Evolutionary conservation across 2,888 invertebrate genomes (phyloP), one percentile per base, ranked within the genome.

Genomic region (Acrobasis repandana): DNA sequence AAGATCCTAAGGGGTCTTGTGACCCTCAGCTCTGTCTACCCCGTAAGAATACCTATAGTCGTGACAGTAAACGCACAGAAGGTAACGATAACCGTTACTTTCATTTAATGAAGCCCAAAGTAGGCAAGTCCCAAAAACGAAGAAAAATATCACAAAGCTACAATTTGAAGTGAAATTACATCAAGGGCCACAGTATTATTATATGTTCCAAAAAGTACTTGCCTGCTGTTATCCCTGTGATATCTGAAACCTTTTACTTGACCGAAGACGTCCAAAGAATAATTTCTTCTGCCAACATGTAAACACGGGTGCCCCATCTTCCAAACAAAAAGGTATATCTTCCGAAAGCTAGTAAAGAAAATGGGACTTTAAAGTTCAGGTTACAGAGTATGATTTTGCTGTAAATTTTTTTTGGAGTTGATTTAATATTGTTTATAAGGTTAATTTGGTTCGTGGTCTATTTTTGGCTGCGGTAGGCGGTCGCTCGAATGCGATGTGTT

Each of bases 391-490:
- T 56, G 4, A 15, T 33, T 28, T 33, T 33, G 20, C n/a, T 33
- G 15, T 9, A 33, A 18, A 15, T 2, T 36, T 10, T 11, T 9
- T 4, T 10, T 16, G 16, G 10, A 16, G 34, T 52, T 9, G 9
- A 1, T 11, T 10, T 11, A 6, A 16, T 52, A 36, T 16, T 36
- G 28, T 33, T 48, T 33, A 28, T 28, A 56, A 61, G 63, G 70
- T 73, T 64, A 65, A 71, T 67, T 75, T 71, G 67, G 69, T 73
- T 81, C 73, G 72, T 83, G 68, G 74, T 90, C 83, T 91, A 91
- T 91, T 91, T 91, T 87, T 90, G 88, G 83, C 89, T 90, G 90
- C 88, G 91, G 91, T 91, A 91, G 91, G 91, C 91, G 91, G 91
- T 85, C 83, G 88, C 82, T 86, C 82, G 79, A 82, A 82, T 87